A percentile compares a stretch with the other conserved stretches of the same genome.
Conservation (phyloP, 2,888 invertebrate species). For the Athalia cordata region DNA sequence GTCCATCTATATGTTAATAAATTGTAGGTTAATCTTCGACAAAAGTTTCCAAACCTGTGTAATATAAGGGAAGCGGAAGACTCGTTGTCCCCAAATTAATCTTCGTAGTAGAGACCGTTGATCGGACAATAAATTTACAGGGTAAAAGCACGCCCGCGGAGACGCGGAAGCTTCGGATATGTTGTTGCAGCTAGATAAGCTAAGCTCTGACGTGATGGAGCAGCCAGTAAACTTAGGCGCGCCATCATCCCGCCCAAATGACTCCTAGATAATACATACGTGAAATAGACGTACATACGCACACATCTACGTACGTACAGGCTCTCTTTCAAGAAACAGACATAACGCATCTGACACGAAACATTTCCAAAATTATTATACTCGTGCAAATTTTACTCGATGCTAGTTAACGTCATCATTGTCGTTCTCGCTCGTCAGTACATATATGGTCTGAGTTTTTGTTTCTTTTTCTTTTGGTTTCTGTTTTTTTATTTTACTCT, state of each 20-base stretch:
- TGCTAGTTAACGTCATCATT: too few relatives aligned
- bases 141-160: background rate
- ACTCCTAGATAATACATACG: conserved; percentile 65
- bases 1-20: conserved; percentile 58
- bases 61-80: conserved; percentile 50
- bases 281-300: too few relatives aligned
- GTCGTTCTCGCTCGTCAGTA: too few relatives aligned
- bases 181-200: conserved; percentile 71
- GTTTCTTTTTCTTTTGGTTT: too few relatives aligned
- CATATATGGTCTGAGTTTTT: too few relatives aligned
- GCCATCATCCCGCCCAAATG: conserved; percentile 68
- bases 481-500: too few relatives aligned
- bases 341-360: too few relatives aligned
- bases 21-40: conserved; percentile 66
- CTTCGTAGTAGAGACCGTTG: conserved; percentile 55
- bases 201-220: conserved; percentile 71
- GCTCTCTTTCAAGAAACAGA: too few relatives aligned
- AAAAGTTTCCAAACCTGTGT: conserved; percentile 62
- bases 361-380: too few relatives aligned
- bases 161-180: conserved; percentile 69
- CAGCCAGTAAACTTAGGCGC: conserved; percentile 69
- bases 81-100: conserved; percentile 65
- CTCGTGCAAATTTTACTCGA: too few relatives aligned
- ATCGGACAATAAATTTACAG: conserved; percentile 63
- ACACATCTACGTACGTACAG: too few relatives aligned